phyloP scores from a whole-genome alignment of 2,113 vertebrate genomes.

The Tichodroma muraria region DNA sequence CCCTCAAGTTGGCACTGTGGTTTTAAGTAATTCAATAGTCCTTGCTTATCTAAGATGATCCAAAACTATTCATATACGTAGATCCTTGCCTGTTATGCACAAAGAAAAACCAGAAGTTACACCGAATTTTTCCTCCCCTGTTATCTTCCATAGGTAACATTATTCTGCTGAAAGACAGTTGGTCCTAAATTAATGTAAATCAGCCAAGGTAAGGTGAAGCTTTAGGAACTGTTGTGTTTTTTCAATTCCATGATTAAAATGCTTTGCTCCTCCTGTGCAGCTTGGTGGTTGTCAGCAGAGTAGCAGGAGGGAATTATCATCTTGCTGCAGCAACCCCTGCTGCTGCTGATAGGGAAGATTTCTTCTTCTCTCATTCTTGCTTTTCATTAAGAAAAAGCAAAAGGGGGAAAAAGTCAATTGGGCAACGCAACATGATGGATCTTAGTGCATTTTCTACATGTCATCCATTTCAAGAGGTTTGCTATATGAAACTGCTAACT shows the following conservation, averaged over 20 bases:
- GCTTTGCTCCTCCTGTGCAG: constrained; percentile 19
- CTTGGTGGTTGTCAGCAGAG: constrained; percentile 17
- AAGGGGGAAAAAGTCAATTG: not conserved
- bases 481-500: not conserved
- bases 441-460: not conserved
- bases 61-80: not conserved
- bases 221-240: not conserved
- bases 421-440: not conserved
- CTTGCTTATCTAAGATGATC: not conserved
- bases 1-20: not conserved
- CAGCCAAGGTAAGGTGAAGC: not conserved
- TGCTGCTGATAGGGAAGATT: constrained; percentile 46
- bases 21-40: not conserved
- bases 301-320: constrained; percentile 53
- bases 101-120: not conserved
- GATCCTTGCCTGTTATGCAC: not conserved
- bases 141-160: not conserved
- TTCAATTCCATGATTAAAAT: constrained; percentile 33
- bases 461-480: not conserved
- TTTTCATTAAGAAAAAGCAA: not conserved
- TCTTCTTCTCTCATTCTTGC: constrained; percentile 16
- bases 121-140: not conserved
- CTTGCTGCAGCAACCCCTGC: constrained; percentile 54
- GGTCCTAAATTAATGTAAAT: not conserved
- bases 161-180: not conserved